A percentile compares a stretch with the other conserved stretches of the same genome.
Conservation (phyloP, 2,113 vertebrate genomes). For the Progne subis region DNA sequence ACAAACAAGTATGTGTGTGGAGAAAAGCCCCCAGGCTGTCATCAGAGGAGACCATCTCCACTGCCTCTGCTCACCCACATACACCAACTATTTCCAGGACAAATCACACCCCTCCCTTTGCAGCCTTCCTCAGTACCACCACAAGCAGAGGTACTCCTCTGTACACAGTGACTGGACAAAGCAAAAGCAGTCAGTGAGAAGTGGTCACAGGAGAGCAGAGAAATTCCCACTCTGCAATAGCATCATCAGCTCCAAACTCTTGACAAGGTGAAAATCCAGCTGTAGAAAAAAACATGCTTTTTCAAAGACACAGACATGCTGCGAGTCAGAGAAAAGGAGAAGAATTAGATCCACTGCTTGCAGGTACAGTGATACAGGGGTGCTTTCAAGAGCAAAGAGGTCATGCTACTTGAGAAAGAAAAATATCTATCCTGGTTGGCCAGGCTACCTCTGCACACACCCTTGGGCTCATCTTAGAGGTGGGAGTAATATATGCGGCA, state of each 20-base stretch:
- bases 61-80: neutral
- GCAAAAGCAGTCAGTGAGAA: constrained; percentile 1
- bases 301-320: neutral
- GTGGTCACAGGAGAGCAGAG: neutral
- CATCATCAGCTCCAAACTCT: neutral
- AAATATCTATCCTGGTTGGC: neutral
- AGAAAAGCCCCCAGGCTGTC: neutral
- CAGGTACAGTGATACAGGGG: neutral
- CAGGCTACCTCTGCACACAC: neutral
- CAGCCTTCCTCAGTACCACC: neutral
- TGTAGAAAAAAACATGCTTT: neutral
- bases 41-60: neutral
- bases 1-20: neutral
- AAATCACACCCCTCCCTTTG: neutral
- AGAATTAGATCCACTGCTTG: neutral
- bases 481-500: neutral
- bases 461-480: neutral
- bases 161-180: neutral
- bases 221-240: neutral
- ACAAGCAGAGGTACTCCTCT: neutral
- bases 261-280: neutral
- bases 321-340: neutral
- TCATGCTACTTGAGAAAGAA: neutral
- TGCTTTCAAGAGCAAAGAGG: neutral
- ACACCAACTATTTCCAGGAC: neutral